Conservation (phyloP, 1,140 invertebrate species). For the Campoletis sonorensis region DNA sequence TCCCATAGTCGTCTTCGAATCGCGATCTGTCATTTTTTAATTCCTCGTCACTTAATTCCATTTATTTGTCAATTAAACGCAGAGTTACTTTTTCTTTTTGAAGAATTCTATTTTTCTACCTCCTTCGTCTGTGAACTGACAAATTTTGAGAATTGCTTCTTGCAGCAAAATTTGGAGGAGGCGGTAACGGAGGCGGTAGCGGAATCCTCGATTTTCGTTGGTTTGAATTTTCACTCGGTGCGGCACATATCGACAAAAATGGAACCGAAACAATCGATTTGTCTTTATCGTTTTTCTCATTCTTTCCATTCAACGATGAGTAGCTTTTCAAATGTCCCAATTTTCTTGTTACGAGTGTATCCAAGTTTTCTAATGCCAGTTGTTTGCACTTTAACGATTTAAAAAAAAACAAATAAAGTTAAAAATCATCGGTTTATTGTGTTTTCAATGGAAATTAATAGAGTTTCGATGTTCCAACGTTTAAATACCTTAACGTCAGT, state of each 20-base stretch:
- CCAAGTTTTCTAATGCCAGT: slow-evolving; percentile 61
- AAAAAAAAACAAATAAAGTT: slow-evolving; percentile 9
- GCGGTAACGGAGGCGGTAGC: slow-evolving; percentile 43
- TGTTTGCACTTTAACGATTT: slow-evolving; percentile 66
- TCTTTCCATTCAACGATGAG: neutral
- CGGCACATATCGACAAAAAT: slow-evolving; percentile 24
- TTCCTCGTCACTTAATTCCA: neutral
- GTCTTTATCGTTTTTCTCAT: slow-evolving; percentile 41
- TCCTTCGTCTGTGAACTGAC: slow-evolving; percentile 24
- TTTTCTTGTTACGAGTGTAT: slow-evolving; percentile 53
- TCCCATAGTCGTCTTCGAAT: neutral
- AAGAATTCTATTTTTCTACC: neutral
- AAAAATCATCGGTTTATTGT: neutral
- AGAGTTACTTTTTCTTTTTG: neutral
- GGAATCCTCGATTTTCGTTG: slow-evolving; percentile 38
- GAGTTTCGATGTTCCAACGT: neutral
- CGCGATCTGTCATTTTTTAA: neutral
- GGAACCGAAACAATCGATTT: slow-evolving; percentile 43
- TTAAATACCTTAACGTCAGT: slow-evolving; percentile 62
- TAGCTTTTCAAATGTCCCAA: slow-evolving; percentile 43
- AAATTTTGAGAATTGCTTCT: slow-evolving; percentile 34
- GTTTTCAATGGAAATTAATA: neutral
- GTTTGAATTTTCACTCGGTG: slow-evolving; percentile 4
- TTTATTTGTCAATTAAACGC: neutral
- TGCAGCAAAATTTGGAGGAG: slow-evolving; percentile 3